Conservation (phyloP, 2,113 vertebrate genomes). For the Perca flavescens region DNA sequence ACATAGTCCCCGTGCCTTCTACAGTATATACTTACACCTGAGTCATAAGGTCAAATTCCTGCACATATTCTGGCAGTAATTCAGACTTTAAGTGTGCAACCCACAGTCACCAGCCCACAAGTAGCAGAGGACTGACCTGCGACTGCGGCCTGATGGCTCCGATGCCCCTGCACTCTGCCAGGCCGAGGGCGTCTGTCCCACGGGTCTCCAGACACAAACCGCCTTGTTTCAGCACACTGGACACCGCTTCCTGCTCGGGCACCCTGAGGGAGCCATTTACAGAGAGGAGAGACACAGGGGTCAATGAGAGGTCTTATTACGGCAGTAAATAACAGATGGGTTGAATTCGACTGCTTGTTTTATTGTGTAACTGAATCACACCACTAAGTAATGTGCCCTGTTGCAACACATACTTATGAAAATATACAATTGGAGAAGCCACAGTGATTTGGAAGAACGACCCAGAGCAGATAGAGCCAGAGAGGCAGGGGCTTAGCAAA, state of each 20-base stretch:
- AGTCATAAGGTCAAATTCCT: no score
- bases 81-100: background rate
- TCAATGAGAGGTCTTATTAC: slow-evolving; percentile 25
- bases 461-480: background rate
- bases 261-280: slow-evolving; percentile 82
- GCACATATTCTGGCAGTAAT: background rate
- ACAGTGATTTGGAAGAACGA: slow-evolving; percentile 11
- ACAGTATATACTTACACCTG: no score
- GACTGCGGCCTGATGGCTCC: slow-evolving; percentile 85
- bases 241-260: slow-evolving; percentile 92
- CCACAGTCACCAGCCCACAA: slow-evolving; percentile 17
- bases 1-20: no score
- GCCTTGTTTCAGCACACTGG: slow-evolving; percentile 91
- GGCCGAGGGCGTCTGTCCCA: slow-evolving; percentile 85
- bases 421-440: slow-evolving; percentile 10
- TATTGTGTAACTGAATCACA: background rate
- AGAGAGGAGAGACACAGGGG: slow-evolving; percentile 23
- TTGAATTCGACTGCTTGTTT: background rate
- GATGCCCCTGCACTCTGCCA: slow-evolving; percentile 88
- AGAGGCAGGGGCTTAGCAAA: background rate
- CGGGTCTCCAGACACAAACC: slow-evolving; percentile 90
- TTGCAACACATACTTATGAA: slow-evolving; percentile 24
- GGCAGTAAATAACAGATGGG: slow-evolving; percentile 47
- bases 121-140: slow-evolving; percentile 86
- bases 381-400: background rate